phyloP scores from a whole-genome alignment of 2,888 invertebrate genomes.

The Monochamus alternatus region DNA sequence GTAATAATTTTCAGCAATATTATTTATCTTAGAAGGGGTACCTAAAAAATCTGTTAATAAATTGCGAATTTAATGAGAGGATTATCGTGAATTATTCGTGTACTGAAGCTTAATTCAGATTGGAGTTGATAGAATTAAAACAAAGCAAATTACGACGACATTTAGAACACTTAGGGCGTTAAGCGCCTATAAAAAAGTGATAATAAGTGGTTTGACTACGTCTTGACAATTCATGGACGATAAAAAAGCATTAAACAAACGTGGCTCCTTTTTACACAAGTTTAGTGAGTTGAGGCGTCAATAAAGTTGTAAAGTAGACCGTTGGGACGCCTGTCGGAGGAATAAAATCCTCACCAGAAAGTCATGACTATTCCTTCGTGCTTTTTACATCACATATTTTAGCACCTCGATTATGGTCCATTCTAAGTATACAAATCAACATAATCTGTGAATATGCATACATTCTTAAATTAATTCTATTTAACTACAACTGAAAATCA shows the following conservation, averaged over 20 bases:
- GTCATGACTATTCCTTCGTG: conserved; percentile 62
- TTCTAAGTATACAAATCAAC: conserved; percentile 1
- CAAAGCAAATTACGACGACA: conserved; percentile 8
- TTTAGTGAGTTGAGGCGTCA: conserved; percentile 67
- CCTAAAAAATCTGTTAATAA: not conserved
- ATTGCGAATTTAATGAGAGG: not conserved
- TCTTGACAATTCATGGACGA: conserved; percentile 60
- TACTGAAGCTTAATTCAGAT: not conserved
- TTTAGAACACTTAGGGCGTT: not conserved
- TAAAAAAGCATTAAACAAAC: conserved; percentile 67
- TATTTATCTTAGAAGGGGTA: too few relatives aligned
- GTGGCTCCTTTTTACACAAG: conserved; percentile 65
- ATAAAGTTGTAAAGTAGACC: conserved; percentile 69
- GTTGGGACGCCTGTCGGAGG: conserved; percentile 66
- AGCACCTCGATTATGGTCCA: conserved; percentile 16
- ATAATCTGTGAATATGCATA: not conserved
- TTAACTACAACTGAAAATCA: too few relatives aligned
- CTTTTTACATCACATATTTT: conserved; percentile 55
- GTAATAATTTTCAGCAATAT: too few relatives aligned
- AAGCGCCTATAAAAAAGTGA: conserved; percentile 27
- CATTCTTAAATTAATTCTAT: too few relatives aligned
- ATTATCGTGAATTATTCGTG: not conserved
- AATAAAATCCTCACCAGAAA: conserved; percentile 65
- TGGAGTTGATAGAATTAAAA: conserved; percentile 9
- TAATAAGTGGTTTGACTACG: conserved; percentile 34